These are phyloP conservation scores for Ornithoptera alexandrae DNA, from an alignment of 2,888 invertebrate species.

Conservation along the genomic window DNA sequence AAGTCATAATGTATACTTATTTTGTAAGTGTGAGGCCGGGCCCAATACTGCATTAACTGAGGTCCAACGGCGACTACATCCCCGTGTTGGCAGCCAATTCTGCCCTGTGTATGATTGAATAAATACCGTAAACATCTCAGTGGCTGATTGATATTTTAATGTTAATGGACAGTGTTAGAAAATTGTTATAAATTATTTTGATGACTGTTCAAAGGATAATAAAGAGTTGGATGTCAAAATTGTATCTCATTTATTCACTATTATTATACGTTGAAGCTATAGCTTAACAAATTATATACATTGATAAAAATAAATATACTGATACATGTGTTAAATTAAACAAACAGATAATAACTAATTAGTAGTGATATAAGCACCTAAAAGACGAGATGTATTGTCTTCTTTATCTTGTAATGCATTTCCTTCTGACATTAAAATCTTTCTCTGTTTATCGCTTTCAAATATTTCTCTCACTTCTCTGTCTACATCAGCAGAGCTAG, in stretches of 20 bases:
- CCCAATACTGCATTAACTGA: constrained; percentile 78
- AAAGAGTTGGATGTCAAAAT: constrained; percentile 80
- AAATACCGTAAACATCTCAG: constrained; percentile 69
- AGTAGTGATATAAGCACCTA: constrained; percentile 41
- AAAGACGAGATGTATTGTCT: constrained; percentile 32
- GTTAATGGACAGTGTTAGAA: constrained; percentile 80
- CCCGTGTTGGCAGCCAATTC: constrained; percentile 60
- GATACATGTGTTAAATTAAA: not conserved
- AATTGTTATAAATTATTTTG: constrained; percentile 82
- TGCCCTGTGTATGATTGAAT: constrained; percentile 68
- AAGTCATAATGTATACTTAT: constrained; percentile 78
- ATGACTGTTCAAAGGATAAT: constrained; percentile 82
- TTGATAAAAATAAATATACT: not conserved
- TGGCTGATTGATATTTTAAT: constrained; percentile 77
- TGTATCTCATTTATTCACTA: constrained; percentile 51
- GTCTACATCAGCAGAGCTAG: constrained; percentile 67
- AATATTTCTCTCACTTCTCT: constrained; percentile 69
- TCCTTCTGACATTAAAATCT: constrained; percentile 39
- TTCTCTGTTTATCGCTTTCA: constrained; percentile 52
- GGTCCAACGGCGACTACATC: constrained; percentile 69
- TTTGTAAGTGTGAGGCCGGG: constrained; percentile 77
- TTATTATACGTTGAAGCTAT: not conserved
- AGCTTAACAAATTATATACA: not conserved
- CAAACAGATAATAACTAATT: not conserved
- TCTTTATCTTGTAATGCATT: not conserved